Conservation (phyloP, 2,888 invertebrate species). For the Germaria angustata region DNA sequence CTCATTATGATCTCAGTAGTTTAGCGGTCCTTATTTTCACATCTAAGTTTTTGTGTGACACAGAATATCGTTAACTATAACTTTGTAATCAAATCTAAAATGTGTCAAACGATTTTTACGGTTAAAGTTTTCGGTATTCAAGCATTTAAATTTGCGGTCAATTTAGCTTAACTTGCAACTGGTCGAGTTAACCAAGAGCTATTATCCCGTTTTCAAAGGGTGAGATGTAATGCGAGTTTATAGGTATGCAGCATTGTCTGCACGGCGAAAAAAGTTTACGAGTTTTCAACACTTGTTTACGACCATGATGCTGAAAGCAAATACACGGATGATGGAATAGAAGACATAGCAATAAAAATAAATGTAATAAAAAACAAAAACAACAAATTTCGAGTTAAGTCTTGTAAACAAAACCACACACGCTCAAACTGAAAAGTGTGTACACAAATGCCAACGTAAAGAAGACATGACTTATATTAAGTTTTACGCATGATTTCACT, state of each 20-base stretch:
- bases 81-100: no score
- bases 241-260: neutral
- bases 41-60: no score
- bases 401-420: constrained; percentile 1
- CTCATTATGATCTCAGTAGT: no score
- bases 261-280: neutral
- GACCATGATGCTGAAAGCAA: neutral
- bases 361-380: constrained; percentile 9
- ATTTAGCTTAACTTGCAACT: no score
- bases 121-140: no score
- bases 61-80: no score
- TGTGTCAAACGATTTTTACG: no score
- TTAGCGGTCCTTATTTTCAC: no score
- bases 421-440: neutral
- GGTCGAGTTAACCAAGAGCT: no score
- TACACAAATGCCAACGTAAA: neutral
- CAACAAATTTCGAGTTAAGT: constrained; percentile 7
- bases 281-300: constrained; percentile 28
- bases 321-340: neutral
- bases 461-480: constrained; percentile 45
- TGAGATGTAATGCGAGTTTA: neutral
- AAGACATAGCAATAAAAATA: neutral
- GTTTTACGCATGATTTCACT: constrained; percentile 64
- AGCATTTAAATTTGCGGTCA: no score
- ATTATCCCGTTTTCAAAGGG: no score